Conservation (phyloP, 2,113 vertebrate genomes). For the Petrocephalus microphthalmus region DNA sequence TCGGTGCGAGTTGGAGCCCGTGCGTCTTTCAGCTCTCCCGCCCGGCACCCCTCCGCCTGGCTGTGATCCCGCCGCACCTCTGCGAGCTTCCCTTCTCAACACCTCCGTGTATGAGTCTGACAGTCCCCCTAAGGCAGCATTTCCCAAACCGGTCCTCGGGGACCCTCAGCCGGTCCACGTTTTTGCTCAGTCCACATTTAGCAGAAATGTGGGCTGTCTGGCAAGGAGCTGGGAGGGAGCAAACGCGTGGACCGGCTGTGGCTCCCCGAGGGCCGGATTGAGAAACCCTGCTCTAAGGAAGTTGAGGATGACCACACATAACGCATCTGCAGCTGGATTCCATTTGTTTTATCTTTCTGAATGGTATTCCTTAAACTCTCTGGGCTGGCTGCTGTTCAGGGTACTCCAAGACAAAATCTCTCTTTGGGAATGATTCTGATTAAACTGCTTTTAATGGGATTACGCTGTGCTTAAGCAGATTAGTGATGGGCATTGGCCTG, state of each 20-base stretch:
- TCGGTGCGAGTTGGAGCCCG: background rate
- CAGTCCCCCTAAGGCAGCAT: background rate
- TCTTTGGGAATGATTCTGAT: background rate
- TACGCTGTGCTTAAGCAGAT: background rate
- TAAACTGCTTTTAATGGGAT: background rate
- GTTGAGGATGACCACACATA: slow-evolving; percentile 43
- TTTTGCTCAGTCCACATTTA: background rate
- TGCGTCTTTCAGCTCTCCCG: background rate
- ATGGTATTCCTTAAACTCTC: slow-evolving; percentile 48
- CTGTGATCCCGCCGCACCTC: background rate
- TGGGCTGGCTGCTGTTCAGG: slow-evolving; percentile 31
- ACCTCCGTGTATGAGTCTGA: slow-evolving; percentile 14
- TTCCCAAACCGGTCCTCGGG: background rate
- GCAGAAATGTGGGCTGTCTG: background rate
- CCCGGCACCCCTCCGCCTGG: background rate
- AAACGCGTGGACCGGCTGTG: background rate
- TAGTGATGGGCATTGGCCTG: background rate
- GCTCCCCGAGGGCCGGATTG: background rate
- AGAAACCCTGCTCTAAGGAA: slow-evolving; percentile 26
- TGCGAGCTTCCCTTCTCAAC: background rate
- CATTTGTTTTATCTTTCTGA: slow-evolving; percentile 44
- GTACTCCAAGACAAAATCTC: background rate
- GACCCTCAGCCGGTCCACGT: background rate
- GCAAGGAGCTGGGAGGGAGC: background rate
- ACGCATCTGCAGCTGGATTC: slow-evolving; percentile 46